Evolutionary conservation across 2,113 vertebrate genomes (phyloP).

Genomic region (Spea multiplicata): DNA sequence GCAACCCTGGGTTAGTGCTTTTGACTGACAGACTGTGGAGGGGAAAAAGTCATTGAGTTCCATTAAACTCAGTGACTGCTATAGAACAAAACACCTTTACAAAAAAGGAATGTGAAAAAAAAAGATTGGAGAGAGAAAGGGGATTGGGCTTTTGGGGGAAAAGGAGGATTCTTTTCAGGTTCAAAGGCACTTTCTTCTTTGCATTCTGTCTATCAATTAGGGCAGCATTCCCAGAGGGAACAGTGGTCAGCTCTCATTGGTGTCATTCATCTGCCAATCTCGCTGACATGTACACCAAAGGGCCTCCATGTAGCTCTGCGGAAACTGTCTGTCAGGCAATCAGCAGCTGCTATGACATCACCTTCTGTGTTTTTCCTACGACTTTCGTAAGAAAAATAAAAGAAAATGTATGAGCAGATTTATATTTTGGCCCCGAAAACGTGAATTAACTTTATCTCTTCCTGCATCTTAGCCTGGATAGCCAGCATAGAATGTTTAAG

Average conservation of each 20-base stretch:
- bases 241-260: conserved; percentile 86
- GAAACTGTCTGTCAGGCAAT: conserved; percentile 97
- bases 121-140: conserved; percentile 58
- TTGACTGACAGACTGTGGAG: conserved; percentile 82
- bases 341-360: conserved; percentile 97
- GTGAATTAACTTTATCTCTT: background rate
- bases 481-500: background rate
- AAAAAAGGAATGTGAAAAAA: conserved; percentile 64
- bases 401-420: conserved; percentile 35
- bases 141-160: conserved; percentile 55
- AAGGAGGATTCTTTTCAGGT: conserved; percentile 88
- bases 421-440: conserved; percentile 11
- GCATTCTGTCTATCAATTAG: conserved; percentile 93
- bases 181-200: conserved; percentile 90
- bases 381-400: conserved; percentile 56
- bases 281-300: conserved; percentile 90
- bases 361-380: conserved; percentile 72
- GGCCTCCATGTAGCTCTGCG: conserved; percentile 92
- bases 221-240: conserved; percentile 81
- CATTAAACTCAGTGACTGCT: conserved; percentile 78
- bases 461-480: background rate
- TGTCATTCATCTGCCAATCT: conserved; percentile 97
- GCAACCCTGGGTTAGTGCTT: conserved; percentile 70
- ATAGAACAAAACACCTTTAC: conserved; percentile 82
- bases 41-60: conserved; percentile 82